These are phyloP conservation scores for Lycocorax pyrrhopterus DNA, from an alignment of 2,113 vertebrate genomes.

Conservation along the genomic window DNA sequence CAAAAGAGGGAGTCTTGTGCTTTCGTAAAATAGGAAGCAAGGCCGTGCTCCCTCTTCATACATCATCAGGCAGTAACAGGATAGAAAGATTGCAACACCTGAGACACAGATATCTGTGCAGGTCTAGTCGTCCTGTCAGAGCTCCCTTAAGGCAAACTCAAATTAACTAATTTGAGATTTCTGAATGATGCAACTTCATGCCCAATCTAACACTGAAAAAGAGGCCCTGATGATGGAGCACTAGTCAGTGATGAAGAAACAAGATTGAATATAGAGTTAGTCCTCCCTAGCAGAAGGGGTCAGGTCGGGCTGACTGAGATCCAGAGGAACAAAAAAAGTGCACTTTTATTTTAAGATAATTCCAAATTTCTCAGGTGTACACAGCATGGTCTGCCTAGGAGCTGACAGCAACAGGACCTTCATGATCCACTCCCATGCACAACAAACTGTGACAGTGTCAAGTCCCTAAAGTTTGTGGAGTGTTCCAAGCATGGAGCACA, in stretches of 20 bases:
- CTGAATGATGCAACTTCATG: neutral
- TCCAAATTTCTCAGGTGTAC: neutral
- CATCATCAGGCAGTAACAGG: neutral
- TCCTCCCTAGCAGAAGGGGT: neutral
- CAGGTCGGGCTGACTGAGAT: neutral
- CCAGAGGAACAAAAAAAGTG: neutral
- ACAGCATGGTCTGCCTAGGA: rapidly evolving
- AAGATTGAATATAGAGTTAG: neutral
- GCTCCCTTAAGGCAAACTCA: neutral
- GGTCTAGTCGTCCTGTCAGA: neutral
- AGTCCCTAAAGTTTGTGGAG: neutral
- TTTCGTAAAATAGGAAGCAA: neutral
- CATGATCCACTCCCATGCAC: neutral
- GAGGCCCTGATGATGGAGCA: neutral
- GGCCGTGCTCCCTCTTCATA: neutral
- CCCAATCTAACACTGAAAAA: neutral
- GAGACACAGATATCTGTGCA: neutral
- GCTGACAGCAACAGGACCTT: neutral
- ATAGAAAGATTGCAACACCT: neutral
- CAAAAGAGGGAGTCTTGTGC: neutral
- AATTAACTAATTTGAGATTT: neutral
- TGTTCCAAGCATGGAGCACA: neutral
- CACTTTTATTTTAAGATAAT: neutral
- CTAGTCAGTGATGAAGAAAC: neutral
- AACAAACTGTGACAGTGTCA: neutral